Conservation (phyloP, 2,888 invertebrate species). For the Sycophila texana region DNA sequence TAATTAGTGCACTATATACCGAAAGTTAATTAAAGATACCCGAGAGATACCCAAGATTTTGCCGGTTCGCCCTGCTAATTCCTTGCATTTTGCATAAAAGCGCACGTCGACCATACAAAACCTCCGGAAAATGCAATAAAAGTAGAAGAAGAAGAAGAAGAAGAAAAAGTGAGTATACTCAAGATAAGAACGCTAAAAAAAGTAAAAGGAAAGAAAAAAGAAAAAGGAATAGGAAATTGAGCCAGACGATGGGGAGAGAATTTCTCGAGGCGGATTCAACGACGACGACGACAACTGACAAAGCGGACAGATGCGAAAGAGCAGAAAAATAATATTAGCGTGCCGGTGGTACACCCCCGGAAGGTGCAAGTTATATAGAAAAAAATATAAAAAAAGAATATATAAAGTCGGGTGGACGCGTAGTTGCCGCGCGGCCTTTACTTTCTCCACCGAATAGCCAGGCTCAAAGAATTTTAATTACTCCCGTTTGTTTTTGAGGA, state of each 20-base stretch:
- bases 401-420: too few species aligned
- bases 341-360: background rate
- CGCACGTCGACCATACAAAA: background rate
- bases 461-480: slow-evolving; percentile 33
- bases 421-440: background rate
- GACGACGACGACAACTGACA: background rate
- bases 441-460: background rate
- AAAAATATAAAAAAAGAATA: background rate
- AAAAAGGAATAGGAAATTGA: background rate
- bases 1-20: slow-evolving; percentile 18
- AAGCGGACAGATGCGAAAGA: background rate
- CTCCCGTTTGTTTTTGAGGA: background rate
- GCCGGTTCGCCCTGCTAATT: slow-evolving; percentile 8
- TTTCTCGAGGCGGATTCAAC: background rate
- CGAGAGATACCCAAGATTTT: slow-evolving; percentile 31
- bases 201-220: background rate
- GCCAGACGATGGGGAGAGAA: background rate
- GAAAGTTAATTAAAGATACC: slow-evolving; percentile 33
- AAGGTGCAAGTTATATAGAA: background rate
- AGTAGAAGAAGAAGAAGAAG: background rate
- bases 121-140: background rate
- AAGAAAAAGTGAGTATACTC: too few species aligned
- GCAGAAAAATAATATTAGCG: slow-evolving; percentile 28
- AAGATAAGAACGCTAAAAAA: background rate
- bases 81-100: slow-evolving; percentile 28